Evolutionary conservation across 2,888 invertebrate genomes (phyloP).

Genomic region (Chymomyza fuscimana): DNA sequence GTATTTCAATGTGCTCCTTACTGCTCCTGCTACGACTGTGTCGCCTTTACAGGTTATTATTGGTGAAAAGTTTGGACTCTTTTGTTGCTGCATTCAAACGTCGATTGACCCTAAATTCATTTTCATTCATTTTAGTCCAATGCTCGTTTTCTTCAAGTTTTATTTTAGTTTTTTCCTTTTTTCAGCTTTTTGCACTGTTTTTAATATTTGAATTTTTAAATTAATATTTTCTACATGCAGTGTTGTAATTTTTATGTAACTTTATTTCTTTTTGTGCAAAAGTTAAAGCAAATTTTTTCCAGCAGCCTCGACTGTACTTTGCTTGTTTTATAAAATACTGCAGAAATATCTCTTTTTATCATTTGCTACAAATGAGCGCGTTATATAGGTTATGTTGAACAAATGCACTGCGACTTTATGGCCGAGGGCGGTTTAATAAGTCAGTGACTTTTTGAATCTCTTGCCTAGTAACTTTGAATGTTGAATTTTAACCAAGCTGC

Average conservation of each 20-base stretch:
- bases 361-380: too few species aligned
- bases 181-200: not conserved
- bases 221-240: not conserved
- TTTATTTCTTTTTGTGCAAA: constrained; percentile 2
- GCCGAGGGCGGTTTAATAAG: too few species aligned
- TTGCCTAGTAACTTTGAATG: too few species aligned
- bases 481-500: too few species aligned
- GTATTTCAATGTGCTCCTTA: not conserved
- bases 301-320: too few species aligned
- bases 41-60: not conserved
- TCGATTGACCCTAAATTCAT: constrained; percentile 43
- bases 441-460: too few species aligned
- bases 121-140: constrained; percentile 30
- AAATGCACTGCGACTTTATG: too few species aligned
- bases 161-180: not conserved
- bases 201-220: constrained; percentile 19
- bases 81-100: constrained; percentile 1
- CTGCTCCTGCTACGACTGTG: constrained; percentile 18
- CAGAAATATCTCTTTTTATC: too few species aligned
- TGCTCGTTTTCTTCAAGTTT: not conserved
- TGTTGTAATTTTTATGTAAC: not conserved
- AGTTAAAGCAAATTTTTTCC: not conserved
- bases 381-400: too few species aligned
- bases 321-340: too few species aligned
- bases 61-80: not conserved